Conservation (phyloP, 2,888 invertebrate species). For the Eilema depressum region DNA sequence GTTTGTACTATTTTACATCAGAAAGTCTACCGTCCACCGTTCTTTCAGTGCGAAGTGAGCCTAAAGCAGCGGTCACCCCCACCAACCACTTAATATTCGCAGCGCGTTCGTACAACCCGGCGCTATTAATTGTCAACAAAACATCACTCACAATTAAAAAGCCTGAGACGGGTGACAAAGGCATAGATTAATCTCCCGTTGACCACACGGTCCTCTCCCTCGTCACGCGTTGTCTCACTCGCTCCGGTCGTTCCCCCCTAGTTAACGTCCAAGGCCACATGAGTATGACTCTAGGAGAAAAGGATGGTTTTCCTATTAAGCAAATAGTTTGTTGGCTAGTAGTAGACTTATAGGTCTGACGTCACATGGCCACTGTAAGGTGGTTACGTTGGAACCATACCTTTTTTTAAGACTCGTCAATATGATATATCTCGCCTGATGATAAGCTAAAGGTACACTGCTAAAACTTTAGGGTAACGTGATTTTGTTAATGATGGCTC, state of each 20-base stretch:
- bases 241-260: not conserved
- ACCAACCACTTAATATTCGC: slow-evolving; percentile 12
- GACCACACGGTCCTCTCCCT: slow-evolving; percentile 26
- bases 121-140: slow-evolving; percentile 30
- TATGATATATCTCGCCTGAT: too few species aligned
- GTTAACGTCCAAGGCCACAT: slow-evolving; percentile 11
- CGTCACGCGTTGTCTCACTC: not conserved
- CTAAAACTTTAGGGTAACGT: not conserved
- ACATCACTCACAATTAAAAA: slow-evolving; percentile 48
- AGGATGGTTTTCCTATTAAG: not conserved
- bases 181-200: slow-evolving; percentile 38
- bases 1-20: too few species aligned
- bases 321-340: not conserved
- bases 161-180: slow-evolving; percentile 27
- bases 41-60: too few species aligned
- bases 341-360: not conserved
- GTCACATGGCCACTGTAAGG: not conserved
- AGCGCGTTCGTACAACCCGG: not conserved
- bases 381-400: not conserved
- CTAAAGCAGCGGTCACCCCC: not conserved
- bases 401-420: too few species aligned
- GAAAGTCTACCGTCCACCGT: too few species aligned
- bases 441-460: too few species aligned
- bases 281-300: not conserved
- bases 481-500: too few species aligned